Percentiles rank a stretch among this genome's conserved stretches.
phyloP scores from a whole-genome alignment of 2,113 vertebrate genomes.

The Saimiri boliviensis region DNA sequence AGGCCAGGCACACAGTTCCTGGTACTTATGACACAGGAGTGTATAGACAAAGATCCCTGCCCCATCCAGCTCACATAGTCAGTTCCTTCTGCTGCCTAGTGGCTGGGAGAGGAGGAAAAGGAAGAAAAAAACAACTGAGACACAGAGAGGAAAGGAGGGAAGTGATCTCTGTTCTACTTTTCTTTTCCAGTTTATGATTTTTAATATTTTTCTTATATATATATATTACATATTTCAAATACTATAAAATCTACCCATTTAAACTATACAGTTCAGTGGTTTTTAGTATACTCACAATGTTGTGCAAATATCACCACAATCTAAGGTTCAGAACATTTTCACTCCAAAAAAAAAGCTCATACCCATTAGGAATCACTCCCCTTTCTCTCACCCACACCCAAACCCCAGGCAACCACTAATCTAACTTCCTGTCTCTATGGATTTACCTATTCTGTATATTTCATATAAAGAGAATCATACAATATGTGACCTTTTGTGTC shows the following conservation, averaged over 20 bases:
- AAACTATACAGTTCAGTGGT: neutral
- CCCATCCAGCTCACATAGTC: accelerated
- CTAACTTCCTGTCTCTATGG: neutral
- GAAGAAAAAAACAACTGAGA: neutral
- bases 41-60: neutral
- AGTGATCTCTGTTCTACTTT: neutral
- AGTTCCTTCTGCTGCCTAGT: neutral
- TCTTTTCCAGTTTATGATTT: neutral
- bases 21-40: accelerated
- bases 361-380: neutral
- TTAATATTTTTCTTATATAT: neutral
- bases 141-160: neutral
- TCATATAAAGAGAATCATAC: neutral
- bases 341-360: neutral
- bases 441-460: neutral
- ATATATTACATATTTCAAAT: neutral
- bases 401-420: neutral
- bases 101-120: neutral
- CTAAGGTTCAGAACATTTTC: neutral
- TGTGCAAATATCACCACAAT: neutral
- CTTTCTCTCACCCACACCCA: neutral
- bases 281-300: neutral
- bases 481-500: neutral
- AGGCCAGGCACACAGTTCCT: neutral
- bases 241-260: neutral